Conservation (phyloP, 1,140 invertebrate species). For the Euura lappo region DNA sequence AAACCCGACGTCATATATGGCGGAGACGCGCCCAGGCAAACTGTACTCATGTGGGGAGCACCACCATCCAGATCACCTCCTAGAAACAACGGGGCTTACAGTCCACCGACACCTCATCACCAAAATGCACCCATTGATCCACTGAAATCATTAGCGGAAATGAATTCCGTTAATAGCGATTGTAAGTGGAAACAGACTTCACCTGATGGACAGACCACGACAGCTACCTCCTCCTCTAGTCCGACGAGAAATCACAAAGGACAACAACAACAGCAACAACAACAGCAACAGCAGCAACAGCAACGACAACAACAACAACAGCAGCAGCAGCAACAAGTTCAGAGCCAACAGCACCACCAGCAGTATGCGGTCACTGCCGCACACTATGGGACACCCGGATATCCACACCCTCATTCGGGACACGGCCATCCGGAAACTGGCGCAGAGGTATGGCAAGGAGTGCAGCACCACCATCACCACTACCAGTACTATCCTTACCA, state of each 20-base stretch:
- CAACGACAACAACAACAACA: conserved; percentile 14
- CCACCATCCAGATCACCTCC: conserved; percentile 57
- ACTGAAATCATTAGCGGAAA: conserved; percentile 66
- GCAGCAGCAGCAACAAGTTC: conserved; percentile 13
- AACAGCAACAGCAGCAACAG: conserved; percentile 26
- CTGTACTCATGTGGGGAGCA: conserved; percentile 85
- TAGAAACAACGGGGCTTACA: conserved; percentile 56
- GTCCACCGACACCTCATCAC: conserved; percentile 54
- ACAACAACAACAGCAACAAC: conserved; percentile 39
- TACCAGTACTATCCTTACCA: conserved; percentile 69
- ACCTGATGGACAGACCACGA: conserved; percentile 37
- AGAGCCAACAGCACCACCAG: conserved; percentile 34
- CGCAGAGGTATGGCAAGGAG: conserved; percentile 70
- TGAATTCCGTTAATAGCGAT: conserved; percentile 62
- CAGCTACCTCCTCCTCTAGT: conserved; percentile 34
- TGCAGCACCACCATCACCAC: conserved; percentile 65
- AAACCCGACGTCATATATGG: conserved; percentile 61
- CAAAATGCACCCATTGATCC: conserved; percentile 54
- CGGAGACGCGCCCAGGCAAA: conserved; percentile 73
- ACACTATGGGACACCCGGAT: conserved; percentile 26
- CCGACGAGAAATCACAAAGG: conserved; percentile 47
- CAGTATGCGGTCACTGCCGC: conserved; percentile 28
- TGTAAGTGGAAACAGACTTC: conserved; percentile 61
- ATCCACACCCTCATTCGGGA: conserved; percentile 40
- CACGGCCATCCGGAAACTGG: conserved; percentile 50